A percentile compares a stretch with the other conserved stretches of the same genome.
Conservation (phyloP, 2,888 invertebrate species). For the Ceraclea dissimilis region DNA sequence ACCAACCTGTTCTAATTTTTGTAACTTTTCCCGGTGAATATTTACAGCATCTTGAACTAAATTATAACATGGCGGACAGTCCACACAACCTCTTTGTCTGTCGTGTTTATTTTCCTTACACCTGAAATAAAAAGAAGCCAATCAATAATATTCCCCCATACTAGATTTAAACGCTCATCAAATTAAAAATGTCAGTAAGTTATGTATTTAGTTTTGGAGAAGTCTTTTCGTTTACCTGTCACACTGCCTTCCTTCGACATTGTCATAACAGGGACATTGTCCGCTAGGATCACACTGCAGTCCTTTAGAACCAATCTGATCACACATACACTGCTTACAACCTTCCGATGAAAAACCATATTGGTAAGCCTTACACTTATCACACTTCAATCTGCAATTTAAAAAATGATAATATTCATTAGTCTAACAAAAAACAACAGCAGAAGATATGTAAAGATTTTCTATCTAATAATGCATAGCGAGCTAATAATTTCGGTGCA, state of each 20-base stretch:
- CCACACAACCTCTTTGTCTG: conserved; percentile 78
- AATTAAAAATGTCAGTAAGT: neutral
- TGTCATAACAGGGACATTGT: conserved; percentile 80
- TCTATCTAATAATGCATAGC: no score
- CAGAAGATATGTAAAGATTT: no score
- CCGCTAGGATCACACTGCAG: conserved; percentile 82
- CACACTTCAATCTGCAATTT: conserved; percentile 56
- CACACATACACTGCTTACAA: conserved; percentile 82
- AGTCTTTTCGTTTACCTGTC: conserved; percentile 50
- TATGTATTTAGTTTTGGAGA: neutral
- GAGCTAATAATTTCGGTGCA: no score
- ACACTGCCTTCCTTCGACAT: conserved; percentile 89
- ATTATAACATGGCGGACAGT: conserved; percentile 94
- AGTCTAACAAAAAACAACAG: no score
- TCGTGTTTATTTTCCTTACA: conserved; percentile 96
- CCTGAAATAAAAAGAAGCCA: conserved; percentile 33
- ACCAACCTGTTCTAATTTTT: conserved; percentile 61
- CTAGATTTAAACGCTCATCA: no score
- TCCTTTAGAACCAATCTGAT: conserved; percentile 78
- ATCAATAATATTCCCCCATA: no score
- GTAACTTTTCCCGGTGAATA: conserved; percentile 64
- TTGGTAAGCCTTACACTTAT: conserved; percentile 69
- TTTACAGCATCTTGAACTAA: conserved; percentile 83
- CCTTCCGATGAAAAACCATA: conserved; percentile 79
- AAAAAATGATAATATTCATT: no score